phyloP scores from a whole-genome alignment of 2,797 vertebrate genomes.

The Rhyacichthys aspro region DNA sequence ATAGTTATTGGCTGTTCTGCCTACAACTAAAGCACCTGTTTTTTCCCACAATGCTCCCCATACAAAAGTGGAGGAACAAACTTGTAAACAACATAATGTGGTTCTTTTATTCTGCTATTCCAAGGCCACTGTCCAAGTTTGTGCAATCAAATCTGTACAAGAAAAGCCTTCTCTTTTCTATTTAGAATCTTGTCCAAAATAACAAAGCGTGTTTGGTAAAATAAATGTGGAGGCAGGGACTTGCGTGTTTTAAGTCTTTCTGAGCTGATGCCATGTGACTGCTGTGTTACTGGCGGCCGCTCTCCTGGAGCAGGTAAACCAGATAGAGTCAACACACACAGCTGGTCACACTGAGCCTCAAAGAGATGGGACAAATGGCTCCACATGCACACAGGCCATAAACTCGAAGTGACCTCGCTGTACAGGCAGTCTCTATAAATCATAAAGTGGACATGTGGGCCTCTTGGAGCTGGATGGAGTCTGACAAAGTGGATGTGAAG shows the following conservation, averaged over 20 bases:
- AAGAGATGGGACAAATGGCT: slow-evolving; percentile 59
- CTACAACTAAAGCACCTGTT: slow-evolving; percentile 16
- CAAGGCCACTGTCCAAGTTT: slow-evolving; percentile 35
- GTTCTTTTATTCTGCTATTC: slow-evolving; percentile 13
- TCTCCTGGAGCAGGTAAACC: slow-evolving; percentile 71
- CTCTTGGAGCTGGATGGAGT: slow-evolving; percentile 19
- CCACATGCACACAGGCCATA: slow-evolving; percentile 14
- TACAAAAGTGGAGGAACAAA: slow-evolving; percentile 12
- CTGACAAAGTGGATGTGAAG: slow-evolving; percentile 46
- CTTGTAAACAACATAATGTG: slow-evolving; percentile 6
- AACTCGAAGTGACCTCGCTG: slow-evolving; percentile 14
- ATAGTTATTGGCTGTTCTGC: background rate
- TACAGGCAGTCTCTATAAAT: slow-evolving; percentile 7
- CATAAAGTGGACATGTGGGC: slow-evolving; percentile 4
- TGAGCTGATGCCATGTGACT: slow-evolving; percentile 45
- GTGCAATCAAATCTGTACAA: slow-evolving; percentile 6
- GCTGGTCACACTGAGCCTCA: slow-evolving; percentile 59
- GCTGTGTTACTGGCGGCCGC: slow-evolving; percentile 43
- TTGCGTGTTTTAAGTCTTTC: slow-evolving; percentile 13
- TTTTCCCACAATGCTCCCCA: slow-evolving; percentile 12
- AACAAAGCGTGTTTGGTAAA: slow-evolving; percentile 12
- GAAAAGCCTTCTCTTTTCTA: background rate
- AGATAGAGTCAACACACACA: slow-evolving; percentile 62
- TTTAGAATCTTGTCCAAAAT: background rate
- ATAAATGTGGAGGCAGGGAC: slow-evolving; percentile 20